These are phyloP conservation scores for Bungarus multicinctus DNA, from an alignment of 2,113 vertebrate genomes.

Conservation along the genomic window DNA sequence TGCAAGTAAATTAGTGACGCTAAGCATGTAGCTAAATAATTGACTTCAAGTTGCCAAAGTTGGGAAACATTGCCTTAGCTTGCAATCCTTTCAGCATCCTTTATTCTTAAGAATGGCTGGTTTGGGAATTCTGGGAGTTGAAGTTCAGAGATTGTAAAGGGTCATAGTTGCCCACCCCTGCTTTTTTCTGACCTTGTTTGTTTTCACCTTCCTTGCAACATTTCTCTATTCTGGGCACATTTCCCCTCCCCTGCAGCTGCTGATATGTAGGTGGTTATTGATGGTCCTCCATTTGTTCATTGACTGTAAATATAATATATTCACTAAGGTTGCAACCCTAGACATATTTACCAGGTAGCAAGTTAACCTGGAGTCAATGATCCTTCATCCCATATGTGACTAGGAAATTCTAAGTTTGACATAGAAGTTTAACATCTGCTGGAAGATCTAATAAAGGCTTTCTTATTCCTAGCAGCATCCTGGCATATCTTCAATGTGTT, in stretches of 20 bases:
- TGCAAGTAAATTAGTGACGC: neutral
- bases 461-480: neutral
- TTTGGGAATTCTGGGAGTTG: neutral
- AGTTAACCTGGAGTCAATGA: neutral
- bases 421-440: slow-evolving; percentile 4
- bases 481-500: neutral
- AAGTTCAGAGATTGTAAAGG: neutral
- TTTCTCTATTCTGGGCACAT: neutral
- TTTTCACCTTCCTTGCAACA: neutral
- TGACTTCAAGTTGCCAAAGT: neutral
- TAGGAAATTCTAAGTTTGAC: neutral
- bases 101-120: neutral
- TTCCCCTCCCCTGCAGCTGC: neutral
- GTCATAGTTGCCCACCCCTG: neutral
- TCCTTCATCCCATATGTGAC: neutral
- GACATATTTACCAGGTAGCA: neutral
- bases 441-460: neutral
- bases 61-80: too few species aligned
- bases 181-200: neutral
- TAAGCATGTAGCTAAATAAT: neutral
- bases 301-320: slow-evolving; percentile 47
- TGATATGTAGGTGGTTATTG: neutral
- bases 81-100: neutral
- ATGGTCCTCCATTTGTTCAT: slow-evolving; percentile 51
- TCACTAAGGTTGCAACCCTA: slow-evolving; percentile 36